Evolutionary conservation across 2,797 vertebrate genomes (phyloP).

Genomic region (Chelonia mydas): DNA sequence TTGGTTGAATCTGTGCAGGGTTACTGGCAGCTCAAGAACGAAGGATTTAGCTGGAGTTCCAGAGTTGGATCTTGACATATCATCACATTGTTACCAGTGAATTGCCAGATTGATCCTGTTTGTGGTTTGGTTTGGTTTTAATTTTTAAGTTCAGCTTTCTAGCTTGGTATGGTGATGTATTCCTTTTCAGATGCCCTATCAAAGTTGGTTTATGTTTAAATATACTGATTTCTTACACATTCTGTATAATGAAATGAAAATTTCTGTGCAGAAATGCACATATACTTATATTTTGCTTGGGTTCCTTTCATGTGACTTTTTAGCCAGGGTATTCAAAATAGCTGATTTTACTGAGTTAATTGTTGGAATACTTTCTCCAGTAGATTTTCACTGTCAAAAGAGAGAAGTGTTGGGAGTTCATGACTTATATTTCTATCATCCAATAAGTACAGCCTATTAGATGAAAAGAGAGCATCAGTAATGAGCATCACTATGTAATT

Average conservation of each 20-base stretch:
- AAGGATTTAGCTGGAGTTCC: not conserved
- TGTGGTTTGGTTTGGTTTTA: not conserved
- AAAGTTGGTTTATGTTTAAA: not conserved
- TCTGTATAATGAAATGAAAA: not conserved
- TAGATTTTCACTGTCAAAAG: not conserved
- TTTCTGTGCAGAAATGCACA: not conserved
- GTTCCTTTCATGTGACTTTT: not conserved
- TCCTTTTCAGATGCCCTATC: not conserved
- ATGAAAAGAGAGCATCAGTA: not conserved
- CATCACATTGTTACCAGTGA: not conserved
- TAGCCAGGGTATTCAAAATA: not conserved
- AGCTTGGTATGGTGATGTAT: not conserved
- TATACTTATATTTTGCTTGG: not conserved
- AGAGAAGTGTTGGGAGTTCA: not conserved
- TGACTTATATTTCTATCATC: not conserved
- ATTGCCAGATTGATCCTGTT: not conserved
- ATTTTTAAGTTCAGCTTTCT: not conserved
- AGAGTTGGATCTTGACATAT: not conserved
- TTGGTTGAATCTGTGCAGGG: not conserved
- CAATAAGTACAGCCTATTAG: not conserved
- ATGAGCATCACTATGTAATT: not conserved
- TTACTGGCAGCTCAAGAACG: not conserved
- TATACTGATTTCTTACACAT: not conserved
- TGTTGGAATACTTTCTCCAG: fast-evolving
- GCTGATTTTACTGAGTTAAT: not conserved